A percentile compares a stretch with the other conserved stretches of the same genome.
These are phyloP conservation scores for Drosophila tani DNA, from an alignment of 1,140 invertebrate genomes.

Conservation along the genomic window DNA sequence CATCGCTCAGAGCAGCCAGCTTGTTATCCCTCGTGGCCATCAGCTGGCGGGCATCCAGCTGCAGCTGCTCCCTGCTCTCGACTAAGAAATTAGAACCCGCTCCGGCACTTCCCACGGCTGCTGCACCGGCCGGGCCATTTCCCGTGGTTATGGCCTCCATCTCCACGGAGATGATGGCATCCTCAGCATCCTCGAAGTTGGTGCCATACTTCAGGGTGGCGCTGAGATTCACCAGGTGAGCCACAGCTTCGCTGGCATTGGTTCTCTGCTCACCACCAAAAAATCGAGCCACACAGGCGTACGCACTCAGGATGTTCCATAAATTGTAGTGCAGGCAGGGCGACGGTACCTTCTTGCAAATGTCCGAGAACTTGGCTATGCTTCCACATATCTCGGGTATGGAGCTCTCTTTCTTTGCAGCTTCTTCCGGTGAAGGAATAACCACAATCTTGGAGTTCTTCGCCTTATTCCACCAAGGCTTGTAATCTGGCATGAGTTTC, in stretches of 20 bases:
- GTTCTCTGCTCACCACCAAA: constrained; percentile 90
- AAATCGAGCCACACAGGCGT: constrained; percentile 88
- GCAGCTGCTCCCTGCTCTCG: constrained; percentile 61
- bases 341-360: constrained; percentile 87
- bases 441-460: constrained; percentile 86
- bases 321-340: constrained; percentile 89
- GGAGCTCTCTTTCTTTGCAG: constrained; percentile 4
- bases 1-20: constrained; percentile 87
- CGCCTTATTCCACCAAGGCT: constrained; percentile 89
- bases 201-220: constrained; percentile 87
- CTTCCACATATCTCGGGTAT: constrained; percentile 61
- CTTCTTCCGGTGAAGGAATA: constrained; percentile 71
- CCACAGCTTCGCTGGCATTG: constrained; percentile 87
- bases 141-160: constrained; percentile 81
- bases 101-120: constrained; percentile 40
- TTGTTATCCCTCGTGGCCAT: constrained; percentile 65
- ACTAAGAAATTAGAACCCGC: constrained; percentile 45
- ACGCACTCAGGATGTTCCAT: constrained; percentile 89
- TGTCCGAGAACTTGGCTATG: constrained; percentile 86
- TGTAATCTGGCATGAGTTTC: constrained; percentile 88
- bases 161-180: constrained; percentile 88
- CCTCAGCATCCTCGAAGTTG: constrained; percentile 87
- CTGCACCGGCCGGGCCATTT: constrained; percentile 53
- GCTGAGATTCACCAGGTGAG: constrained; percentile 87
- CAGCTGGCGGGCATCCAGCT: constrained; percentile 63